Base-by-base conservation (phyloP, 2,797 vertebrate genomes). In the Nannoperca australis region DNA sequence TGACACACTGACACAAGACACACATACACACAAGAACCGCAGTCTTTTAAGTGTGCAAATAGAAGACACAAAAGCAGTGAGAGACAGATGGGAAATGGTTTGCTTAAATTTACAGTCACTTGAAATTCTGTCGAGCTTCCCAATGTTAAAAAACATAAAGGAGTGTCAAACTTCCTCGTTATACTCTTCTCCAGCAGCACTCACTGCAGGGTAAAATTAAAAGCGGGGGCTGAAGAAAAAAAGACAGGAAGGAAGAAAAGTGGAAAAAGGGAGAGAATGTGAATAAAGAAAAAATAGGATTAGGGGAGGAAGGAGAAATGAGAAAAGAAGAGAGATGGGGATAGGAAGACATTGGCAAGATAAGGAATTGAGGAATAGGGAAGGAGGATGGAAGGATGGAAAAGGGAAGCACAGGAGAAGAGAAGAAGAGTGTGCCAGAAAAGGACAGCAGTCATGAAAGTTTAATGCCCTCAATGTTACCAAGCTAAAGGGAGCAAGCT, bases 101-200 rank as follows among this genome's bases (percentile, higher is more conserved):
- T 81, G 82, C 83, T 81, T 77, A 84, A 88, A 91, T 83, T 83
- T 82, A 80, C 74, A 77, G 81, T 87, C 73, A 62, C 81, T 73
- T 84, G 65, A 86, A 89, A 87, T 86, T 85, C 83, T 83, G 85
- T 90, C 18, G 67, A 83, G 77, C 88, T 91, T 85, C 71, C 78
- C 81, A 12, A 85, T 73, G 80, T 90, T 83, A 91, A 85, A 90
- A 91, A 85, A 36, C 49, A 69, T 82, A 87, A 90, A 90, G 78
- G 66, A 84, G 81, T 78, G 89, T 92, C 89, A 92, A 78, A 89
- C 80, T 86, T 87, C 79, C 87, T 80, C 78, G 83, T 92, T 92
- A 89, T 72, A 80, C 84, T 86, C 85, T 71, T 83, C 70, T 83
- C 69, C 76, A 50, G 77, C 82, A 70, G 54, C 76, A 24, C 70